Evolutionary conservation across 2,113 vertebrate species (phyloP), one percentile per base, ranked within the genome.

Genomic region (Budorcas taxicolor): DNA sequence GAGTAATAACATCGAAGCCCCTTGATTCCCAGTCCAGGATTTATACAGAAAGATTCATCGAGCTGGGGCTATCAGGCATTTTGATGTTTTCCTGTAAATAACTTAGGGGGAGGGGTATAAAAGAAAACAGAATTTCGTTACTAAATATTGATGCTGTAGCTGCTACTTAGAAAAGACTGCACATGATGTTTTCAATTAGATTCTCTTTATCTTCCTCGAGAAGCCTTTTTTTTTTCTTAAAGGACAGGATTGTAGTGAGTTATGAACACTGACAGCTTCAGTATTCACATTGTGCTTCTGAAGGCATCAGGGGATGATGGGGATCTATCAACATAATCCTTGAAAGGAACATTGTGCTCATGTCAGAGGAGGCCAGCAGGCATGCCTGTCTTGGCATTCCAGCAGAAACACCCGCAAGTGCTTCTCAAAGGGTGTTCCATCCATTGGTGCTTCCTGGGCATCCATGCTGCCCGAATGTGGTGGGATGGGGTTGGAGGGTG

Each of bases 161-260:
- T 97, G 89, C 78, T 87, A 64, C 95, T 97, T 87, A 43, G 71
- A 91, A 95, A 93, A 97, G 95, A 97, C 97, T 97, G 96, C 60
- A 53, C 97, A 57, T 96, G 97, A 98, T 93, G 45, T 94, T 96
- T 95, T 98, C 96, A 97, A 91, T 98, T 98, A 98, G 98, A 97
- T 95, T 98, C 91, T 97, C 96, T 97, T 95, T 95, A 95, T 97
- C 88, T 84, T 97, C 93, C 86, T 95, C 88, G 81, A 81, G 97
- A 98, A 98, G 95, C 88, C 11, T 52, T 52, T 82, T 52, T 33
- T 31, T 27, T 27, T 57, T n/a, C 23, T 64, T 33, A 36, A 97
- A 93, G 55, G 86, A 52, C 67, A 91, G 43, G 81, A 76, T 31
- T 95, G 84, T 96, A 90, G 90, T 36, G 67, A 80, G 62, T 47